A percentile compares a stretch with the other conserved stretches of the same genome.
phyloP scores from a whole-genome alignment of 2,113 vertebrate genomes.

The Lepidothrix coronata region DNA sequence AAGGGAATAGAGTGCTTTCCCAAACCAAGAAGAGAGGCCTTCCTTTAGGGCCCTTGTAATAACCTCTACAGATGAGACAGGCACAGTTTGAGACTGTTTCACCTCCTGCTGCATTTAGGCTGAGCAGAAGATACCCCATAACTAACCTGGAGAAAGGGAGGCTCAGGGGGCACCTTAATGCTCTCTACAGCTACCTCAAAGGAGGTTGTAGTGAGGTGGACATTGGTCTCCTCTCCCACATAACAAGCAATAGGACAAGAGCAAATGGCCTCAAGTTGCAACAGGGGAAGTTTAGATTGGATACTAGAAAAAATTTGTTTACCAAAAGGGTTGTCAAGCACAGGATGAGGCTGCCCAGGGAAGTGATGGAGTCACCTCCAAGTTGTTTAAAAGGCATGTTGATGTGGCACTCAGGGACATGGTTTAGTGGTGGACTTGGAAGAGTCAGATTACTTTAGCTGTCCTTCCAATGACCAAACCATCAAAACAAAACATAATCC shows the following conservation, averaged over 20 bases:
- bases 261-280: background rate
- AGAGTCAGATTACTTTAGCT: background rate
- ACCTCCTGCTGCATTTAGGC: background rate
- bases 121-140: background rate
- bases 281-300: background rate
- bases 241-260: background rate
- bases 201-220: background rate
- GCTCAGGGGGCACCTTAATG: background rate
- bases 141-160: background rate
- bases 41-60: background rate
- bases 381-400: background rate
- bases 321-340: background rate
- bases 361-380: background rate
- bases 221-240: background rate
- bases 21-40: background rate
- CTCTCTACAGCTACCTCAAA: background rate
- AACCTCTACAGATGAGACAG: background rate
- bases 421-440: background rate
- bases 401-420: background rate
- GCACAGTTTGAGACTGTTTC: background rate
- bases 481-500: background rate
- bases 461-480: background rate
- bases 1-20: background rate
- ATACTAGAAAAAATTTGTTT: background rate
- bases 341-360: background rate